Conservation (phyloP, 2,113 vertebrate species). For the Chascanopsetta lugubris region DNA sequence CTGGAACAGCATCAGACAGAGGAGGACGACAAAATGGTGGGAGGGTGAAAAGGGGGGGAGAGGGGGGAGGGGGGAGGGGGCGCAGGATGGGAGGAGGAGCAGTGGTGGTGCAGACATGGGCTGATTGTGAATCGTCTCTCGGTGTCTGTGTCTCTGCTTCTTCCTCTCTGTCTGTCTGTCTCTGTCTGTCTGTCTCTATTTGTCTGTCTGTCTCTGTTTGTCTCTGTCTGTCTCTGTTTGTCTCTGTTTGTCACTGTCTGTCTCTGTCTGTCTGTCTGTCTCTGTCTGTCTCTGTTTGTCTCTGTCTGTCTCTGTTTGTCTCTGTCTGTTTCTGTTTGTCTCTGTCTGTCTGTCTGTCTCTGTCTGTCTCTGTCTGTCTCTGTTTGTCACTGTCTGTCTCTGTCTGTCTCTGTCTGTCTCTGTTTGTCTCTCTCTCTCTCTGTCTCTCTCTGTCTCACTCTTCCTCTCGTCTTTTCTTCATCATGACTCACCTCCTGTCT, state of each 20-base stretch:
- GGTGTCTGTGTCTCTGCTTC: background rate
- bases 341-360: background rate
- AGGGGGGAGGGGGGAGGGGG: slow-evolving; percentile 56
- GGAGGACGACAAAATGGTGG: slow-evolving; percentile 71
- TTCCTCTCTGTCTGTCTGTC: background rate
- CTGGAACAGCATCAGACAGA: slow-evolving; percentile 66
- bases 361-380: too few relatives aligned
- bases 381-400: background rate
- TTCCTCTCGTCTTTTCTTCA: too few relatives aligned
- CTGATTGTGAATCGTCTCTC: slow-evolving; percentile 44
- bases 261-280: background rate
- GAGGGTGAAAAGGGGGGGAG: slow-evolving; percentile 25
- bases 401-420: too few relatives aligned
- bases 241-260: background rate
- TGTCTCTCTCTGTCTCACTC: too few relatives aligned
- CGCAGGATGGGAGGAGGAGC: slow-evolving; percentile 2
- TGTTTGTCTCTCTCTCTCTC: too few relatives aligned
- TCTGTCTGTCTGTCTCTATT: slow-evolving; percentile 2
- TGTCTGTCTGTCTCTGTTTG: background rate
- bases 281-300: background rate
- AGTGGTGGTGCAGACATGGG: slow-evolving; percentile 45
- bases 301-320: background rate
- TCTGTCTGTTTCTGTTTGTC: too few relatives aligned
- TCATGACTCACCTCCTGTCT: too few relatives aligned
- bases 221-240: background rate